Evolutionary conservation across 2,888 invertebrate genomes (phyloP), one percentile per base, ranked within the genome.

Genomic region (Volucella inflata): DNA sequence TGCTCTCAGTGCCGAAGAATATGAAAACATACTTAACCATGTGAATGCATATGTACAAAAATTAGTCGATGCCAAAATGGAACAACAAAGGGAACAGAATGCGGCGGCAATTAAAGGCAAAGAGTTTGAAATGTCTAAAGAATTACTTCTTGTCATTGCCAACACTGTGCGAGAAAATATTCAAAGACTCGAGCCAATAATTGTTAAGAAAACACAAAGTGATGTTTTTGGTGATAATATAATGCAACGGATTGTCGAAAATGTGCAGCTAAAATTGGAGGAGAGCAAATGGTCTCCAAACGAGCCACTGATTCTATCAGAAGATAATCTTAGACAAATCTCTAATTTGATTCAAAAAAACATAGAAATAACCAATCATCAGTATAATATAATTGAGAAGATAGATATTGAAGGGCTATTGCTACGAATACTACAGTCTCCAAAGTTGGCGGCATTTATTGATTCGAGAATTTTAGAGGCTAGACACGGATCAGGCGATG

Each of bases 321-420:
- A 89, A 2, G 90, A 91, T 9, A 92, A 93, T 82, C 82, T 93
- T 2, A 89, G 90, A 59, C 89, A 91, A 75, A 92, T 93, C 12
- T 90, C 90, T 21, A 84, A 88, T 10, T 79, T 91, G 1, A 88
- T 93, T 10, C 90, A 89, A 72, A 74, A 88, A 57, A 88, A 88
- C 30, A 82, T 91, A 16, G 89, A 91, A 59, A 67, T 90, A 4
- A 89, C 90, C 53, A 88, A 89, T 70, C 87, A 89, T 30, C 88
- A 90, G 40, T 90, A 90, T 57, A 89, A 89, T 30, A 79, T 89
- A 65, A 75, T 91, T 50, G 90, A 91, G 42, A 88, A 89, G 12
- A 87, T 92, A 36, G 91, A 92, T 84, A 87, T 92, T 30, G 90
- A 91, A 14, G 90, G 91, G 17, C 81, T 93, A 10, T 87, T 93